Percentiles rank a stretch among this genome's conserved stretches.
These are phyloP conservation scores for Steinernema carpocapsae DNA, from an alignment of 2,888 invertebrate species.

Conservation along the genomic window DNA sequence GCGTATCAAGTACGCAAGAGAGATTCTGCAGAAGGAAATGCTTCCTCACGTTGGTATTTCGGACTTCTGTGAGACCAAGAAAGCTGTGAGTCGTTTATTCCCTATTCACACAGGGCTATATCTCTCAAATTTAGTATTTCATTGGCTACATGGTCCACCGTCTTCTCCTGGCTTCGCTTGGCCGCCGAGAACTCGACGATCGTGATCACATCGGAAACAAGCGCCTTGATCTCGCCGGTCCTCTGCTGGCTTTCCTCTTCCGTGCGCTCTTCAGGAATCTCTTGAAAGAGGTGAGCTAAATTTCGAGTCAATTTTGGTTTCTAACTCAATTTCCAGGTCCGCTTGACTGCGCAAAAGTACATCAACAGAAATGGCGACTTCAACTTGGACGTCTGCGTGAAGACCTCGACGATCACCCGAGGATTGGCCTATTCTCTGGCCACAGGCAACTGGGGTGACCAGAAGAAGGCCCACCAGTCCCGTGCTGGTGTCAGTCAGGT, in stretches of 20 bases:
- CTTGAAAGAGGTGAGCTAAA: slow-evolving; percentile 62
- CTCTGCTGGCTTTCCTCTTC: slow-evolving; percentile 92
- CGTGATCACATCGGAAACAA: too few species aligned
- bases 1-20: slow-evolving; percentile 98
- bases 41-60: too few species aligned
- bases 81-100: slow-evolving; percentile 75
- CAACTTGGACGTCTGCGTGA: slow-evolving; percentile 81
- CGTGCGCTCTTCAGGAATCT: slow-evolving; percentile 76
- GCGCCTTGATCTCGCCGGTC: slow-evolving; percentile 94
- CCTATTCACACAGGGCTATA: too few species aligned
- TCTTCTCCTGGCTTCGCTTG: too few species aligned
- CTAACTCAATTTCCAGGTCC: slow-evolving; percentile 79
- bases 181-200: too few species aligned
- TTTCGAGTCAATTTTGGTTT: not conserved
- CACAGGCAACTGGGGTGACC: slow-evolving; percentile 99
- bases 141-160: slow-evolving; percentile 94
- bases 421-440: slow-evolving; percentile 96
- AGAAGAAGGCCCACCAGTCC: slow-evolving; percentile 99
- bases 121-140: slow-evolving; percentile 66
- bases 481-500: too few species aligned
- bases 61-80: slow-evolving; percentile 99
- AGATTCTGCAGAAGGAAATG: too few species aligned
- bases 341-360: slow-evolving; percentile 98
- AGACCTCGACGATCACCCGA: slow-evolving; percentile 96
- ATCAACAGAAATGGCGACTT: slow-evolving; percentile 98